These are phyloP conservation scores for Hypolimnas misippus DNA, from an alignment of 2,888 invertebrate species.

Conservation along the genomic window DNA sequence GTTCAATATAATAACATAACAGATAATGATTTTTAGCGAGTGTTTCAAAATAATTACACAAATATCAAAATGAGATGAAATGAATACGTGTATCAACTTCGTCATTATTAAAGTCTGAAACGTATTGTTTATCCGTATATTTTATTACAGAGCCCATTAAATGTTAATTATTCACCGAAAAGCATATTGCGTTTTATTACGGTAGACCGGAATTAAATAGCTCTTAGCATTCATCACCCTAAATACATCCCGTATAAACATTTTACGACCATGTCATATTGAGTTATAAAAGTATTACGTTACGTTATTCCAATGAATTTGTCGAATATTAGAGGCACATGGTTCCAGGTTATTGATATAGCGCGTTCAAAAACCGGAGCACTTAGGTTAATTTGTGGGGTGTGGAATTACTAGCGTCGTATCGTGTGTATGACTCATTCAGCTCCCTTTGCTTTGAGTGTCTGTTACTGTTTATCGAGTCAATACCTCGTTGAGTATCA, in stretches of 20 bases:
- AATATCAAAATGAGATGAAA: background rate
- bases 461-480: constrained; percentile 25
- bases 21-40: background rate
- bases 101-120: constrained; percentile 23
- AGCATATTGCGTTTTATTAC: constrained; percentile 31
- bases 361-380: constrained; percentile 44
- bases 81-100: constrained; percentile 9
- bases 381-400: constrained; percentile 66
- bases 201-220: constrained; percentile 14
- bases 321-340: background rate
- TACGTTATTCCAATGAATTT: background rate
- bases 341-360: constrained; percentile 17
- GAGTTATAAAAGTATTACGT: constrained; percentile 5
- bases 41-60: background rate
- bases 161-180: constrained; percentile 32
- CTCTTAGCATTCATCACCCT: constrained; percentile 15
- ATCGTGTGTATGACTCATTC: constrained; percentile 30
- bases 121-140: constrained; percentile 23
- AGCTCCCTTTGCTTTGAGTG: constrained; percentile 14
- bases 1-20: too few species aligned
- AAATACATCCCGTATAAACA: constrained; percentile 1
- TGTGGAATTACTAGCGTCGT: constrained; percentile 38
- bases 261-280: constrained; percentile 4
- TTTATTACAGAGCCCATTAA: constrained; percentile 32
- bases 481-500: constrained; percentile 15